Percentiles rank a stretch among this genome's conserved stretches.
phyloP scores from a whole-genome alignment of 2,888 invertebrate species.

The Catocala nupta region DNA sequence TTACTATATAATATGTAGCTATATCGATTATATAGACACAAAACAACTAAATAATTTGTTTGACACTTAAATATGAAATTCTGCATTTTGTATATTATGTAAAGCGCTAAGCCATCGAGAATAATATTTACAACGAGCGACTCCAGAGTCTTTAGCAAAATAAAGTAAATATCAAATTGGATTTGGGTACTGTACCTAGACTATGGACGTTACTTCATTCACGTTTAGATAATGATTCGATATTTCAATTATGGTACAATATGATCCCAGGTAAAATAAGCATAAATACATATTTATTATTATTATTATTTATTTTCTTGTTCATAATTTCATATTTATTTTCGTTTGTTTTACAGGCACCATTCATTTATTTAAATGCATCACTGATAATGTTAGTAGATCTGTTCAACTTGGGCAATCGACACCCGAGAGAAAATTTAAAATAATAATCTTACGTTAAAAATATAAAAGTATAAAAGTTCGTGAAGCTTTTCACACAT shows the following conservation, averaged over 20 bases:
- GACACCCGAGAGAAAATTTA: constrained; percentile 18
- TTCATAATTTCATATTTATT: constrained; percentile 17
- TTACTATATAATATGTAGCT: constrained; percentile 12
- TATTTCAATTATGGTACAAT: neutral
- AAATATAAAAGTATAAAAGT: constrained; percentile 55
- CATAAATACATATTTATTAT: constrained; percentile 7
- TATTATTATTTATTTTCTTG: constrained; percentile 1
- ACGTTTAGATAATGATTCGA: neutral
- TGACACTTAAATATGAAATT: constrained; percentile 36
- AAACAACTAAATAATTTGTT: constrained; percentile 36
- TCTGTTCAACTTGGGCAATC: constrained; percentile 26
- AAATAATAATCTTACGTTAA: constrained; percentile 27
- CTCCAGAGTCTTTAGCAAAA: neutral
- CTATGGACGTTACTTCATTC: neutral
- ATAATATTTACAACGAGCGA: constrained; percentile 18
- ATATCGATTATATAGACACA: constrained; percentile 46
- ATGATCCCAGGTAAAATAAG: constrained; percentile 6
- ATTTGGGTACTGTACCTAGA: constrained; percentile 1
- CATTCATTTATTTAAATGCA: constrained; percentile 51
- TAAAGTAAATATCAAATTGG: constrained; percentile 5
- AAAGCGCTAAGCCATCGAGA: constrained; percentile 20
- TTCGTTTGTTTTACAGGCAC: constrained; percentile 33
- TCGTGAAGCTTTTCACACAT: constrained; percentile 23
- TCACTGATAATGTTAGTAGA: constrained; percentile 46
- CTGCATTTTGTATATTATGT: constrained; percentile 39